Percentiles rank a stretch among this genome's conserved stretches.
phyloP scores from a whole-genome alignment of 2,888 invertebrate species.

The Hanleya hanleyi region DNA sequence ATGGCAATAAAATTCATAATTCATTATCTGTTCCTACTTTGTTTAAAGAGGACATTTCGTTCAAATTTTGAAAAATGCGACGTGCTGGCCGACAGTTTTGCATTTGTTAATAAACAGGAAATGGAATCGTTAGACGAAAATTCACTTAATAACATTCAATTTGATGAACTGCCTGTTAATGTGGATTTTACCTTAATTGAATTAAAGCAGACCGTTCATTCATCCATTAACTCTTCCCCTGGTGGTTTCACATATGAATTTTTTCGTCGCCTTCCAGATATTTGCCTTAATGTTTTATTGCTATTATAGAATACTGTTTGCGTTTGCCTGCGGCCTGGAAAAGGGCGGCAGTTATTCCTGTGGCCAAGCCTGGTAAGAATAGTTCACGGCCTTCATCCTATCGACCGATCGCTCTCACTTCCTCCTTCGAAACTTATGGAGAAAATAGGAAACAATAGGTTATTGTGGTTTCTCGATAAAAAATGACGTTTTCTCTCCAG shows the following conservation, averaged over 20 bases:
- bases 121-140: neutral
- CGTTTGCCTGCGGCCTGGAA: neutral
- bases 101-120: neutral
- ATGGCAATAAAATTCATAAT: neutral
- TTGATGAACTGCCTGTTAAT: neutral
- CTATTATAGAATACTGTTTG: neutral
- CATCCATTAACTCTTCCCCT: neutral
- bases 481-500: neutral
- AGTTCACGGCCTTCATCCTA: neutral
- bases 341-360: neutral
- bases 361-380: constrained; percentile 2
- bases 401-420: constrained; percentile 2
- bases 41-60: neutral
- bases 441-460: neutral
- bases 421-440: neutral
- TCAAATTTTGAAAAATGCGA: neutral
- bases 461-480: neutral
- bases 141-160: neutral
- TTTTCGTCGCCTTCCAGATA: neutral
- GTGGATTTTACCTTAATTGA: neutral
- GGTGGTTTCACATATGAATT: neutral
- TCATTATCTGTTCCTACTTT: neutral
- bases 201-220: neutral
- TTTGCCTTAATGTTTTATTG: neutral
- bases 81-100: neutral